Evolutionary conservation across 2,113 vertebrate genomes (phyloP), one percentile per base, ranked within the genome.

Genomic region (Pseudorhombus dupliciocellatus): DNA sequence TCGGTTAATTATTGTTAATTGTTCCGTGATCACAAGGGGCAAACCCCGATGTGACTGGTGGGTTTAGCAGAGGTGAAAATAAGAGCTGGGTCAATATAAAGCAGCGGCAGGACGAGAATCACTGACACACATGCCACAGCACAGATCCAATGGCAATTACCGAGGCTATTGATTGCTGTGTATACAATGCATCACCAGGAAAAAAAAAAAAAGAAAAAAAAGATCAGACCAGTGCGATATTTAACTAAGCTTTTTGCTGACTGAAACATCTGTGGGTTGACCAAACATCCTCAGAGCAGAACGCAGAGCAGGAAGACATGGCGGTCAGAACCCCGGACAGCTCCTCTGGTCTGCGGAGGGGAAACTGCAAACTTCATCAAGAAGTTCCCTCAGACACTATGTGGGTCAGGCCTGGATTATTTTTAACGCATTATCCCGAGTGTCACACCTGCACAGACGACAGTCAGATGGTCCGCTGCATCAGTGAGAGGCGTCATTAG

Each of bases 261-360:
- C 70, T 48, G 4, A 77, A 58, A 54, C 57, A 40, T 68, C 24
- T 0, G 5, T 75, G 24, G 34, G 54, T 72, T 40, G 51, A 70
- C 12, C 7, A 1, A 30, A 51, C 26, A 11, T 28, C 58, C n/a
- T 63, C 34, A 37, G 68, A 50, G 24, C 2, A 3, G 53, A 50
- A 21, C 21, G 7, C 20, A 26, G 37, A 5, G 4, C 16, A 22
- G 8, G 67, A 26, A 52, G 79, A 68, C 54, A 62, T n/a, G 63
- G 67, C 21, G 60, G 63, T 81, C 68, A 86, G 77, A 28, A 88
- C 83, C 83, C 67, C 75, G 88, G 89, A 85, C 74, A 89, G 81
- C 84, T 88, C 90, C 82, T 63, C 14, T 53, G 37, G 4, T 48
- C 55, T 51, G 48, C 16, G 70, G 24, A 68, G 56, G 48, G 21